Conservation (phyloP, 2,888 invertebrate species). For the Allygus modestus region DNA sequence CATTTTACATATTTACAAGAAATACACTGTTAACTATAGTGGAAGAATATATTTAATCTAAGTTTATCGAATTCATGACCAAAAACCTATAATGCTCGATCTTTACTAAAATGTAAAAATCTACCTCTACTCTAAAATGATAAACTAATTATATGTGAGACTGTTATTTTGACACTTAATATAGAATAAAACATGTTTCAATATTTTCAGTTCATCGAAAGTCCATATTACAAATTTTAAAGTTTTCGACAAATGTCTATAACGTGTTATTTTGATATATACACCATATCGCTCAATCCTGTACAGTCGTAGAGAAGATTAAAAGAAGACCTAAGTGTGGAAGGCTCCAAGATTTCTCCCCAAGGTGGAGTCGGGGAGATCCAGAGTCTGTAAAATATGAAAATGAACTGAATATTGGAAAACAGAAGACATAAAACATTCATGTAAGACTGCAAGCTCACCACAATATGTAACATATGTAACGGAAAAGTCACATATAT, state of each 20-base stretch:
- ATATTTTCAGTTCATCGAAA: not conserved
- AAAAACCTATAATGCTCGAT: constrained; percentile 11
- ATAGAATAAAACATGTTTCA: not conserved
- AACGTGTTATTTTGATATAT: not conserved
- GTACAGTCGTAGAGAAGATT: not conserved
- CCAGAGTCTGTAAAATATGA: not conserved
- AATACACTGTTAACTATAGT: constrained; percentile 11
- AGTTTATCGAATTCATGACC: not conserved
- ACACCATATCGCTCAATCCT: not conserved
- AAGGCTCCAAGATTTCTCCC: not conserved
- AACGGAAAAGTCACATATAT: too few relatives aligned
- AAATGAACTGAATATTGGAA: too few relatives aligned
- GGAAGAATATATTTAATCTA: constrained; percentile 38
- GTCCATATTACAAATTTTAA: not conserved
- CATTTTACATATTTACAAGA: constrained; percentile 56
- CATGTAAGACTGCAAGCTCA: too few relatives aligned
- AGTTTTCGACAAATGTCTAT: not conserved
- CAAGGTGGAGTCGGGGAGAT: not conserved
- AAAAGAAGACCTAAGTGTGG: not conserved
- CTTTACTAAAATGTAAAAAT: constrained; percentile 15
- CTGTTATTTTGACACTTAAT: constrained; percentile 23
- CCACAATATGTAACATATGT: too few relatives aligned
- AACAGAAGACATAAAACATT: too few relatives aligned
- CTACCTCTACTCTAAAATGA: constrained; percentile 1
- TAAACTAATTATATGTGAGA: constrained; percentile 17